Percentiles rank a stretch among this genome's conserved stretches.
Evolutionary conservation across 2,797 vertebrate genomes (phyloP).

Genomic region (Phoxinus dragarum): DNA sequence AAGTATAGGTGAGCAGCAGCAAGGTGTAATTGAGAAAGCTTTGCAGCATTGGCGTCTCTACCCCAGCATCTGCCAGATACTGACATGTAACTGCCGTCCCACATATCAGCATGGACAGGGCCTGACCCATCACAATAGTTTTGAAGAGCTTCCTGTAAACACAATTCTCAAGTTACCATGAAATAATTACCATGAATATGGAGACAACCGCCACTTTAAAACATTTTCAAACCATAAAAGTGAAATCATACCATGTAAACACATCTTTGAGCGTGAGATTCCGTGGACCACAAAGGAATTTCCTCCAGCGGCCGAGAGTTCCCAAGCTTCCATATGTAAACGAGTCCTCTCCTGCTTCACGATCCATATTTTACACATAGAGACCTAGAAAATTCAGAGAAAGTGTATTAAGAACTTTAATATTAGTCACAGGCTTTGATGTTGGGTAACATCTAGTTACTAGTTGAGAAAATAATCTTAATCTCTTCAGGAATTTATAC

Average conservation of each 20-base stretch:
- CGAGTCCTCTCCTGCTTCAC: slow-evolving; percentile 50
- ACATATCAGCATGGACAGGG: slow-evolving; percentile 92
- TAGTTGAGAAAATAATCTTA: slow-evolving; percentile 32
- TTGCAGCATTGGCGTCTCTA: slow-evolving; percentile 93
- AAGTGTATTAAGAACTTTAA: not conserved
- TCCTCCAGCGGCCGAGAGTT: slow-evolving; percentile 55
- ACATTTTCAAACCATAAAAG: not conserved
- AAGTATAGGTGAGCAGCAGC: slow-evolving; percentile 86
- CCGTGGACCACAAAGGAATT: slow-evolving; percentile 57
- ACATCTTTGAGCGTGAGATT: slow-evolving; percentile 67
- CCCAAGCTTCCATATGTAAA: slow-evolving; percentile 42
- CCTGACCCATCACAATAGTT: slow-evolving; percentile 87
- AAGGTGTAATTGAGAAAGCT: slow-evolving; percentile 93
- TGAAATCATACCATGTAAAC: slow-evolving; percentile 74
- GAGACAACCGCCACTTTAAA: not conserved
- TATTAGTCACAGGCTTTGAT: slow-evolving; percentile 1
- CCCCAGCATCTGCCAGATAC: slow-evolving; percentile 78
- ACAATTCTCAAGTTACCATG: not conserved
- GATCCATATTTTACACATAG: slow-evolving; percentile 68
- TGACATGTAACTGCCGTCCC: slow-evolving; percentile 93
- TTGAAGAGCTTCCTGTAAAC: slow-evolving; percentile 85
- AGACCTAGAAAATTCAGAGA: slow-evolving; percentile 48
- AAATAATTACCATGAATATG: not conserved
- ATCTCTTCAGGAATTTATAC: slow-evolving; percentile 64
- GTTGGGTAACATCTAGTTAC: not conserved